Base-by-base conservation (phyloP, 2,113 vertebrate genomes). In the Vombatus ursinus region DNA sequence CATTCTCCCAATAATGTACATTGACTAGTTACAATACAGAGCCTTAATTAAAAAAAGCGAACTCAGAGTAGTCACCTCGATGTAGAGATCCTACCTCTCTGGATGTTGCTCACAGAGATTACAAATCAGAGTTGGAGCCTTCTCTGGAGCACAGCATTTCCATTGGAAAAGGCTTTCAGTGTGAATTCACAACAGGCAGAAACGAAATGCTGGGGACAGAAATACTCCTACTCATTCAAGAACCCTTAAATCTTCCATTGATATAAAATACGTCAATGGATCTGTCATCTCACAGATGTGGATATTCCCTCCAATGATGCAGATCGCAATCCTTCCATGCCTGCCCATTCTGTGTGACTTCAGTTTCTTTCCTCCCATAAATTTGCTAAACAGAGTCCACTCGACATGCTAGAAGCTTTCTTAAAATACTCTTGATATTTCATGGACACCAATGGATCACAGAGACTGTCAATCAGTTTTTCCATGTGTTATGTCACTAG, bases 1-100 rank as follows among this genome's bases (percentile, higher is more conserved):
- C 99, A 99, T 99, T 99, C 99, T 99, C 99, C 99, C 99, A 99
- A 99, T 99, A 99, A 99, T 99, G 99, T 99, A 99, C 99, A 99
- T 99, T 99, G 99, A 99, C 99, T 99, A 99, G 99, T 99, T 99
- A 99, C 99, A 99, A 99, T 99, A 99, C 99, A 98, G 99, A 99
- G 99, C 99, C 99, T 99, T 99, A 99, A 99, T 99, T 99, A 99
- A 99, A 99, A 99, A 99, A 98, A 98, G 98, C 97, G 97, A 98
- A 98, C 98, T 98, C 97, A 89, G 95, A 98, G 98, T 97, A 93
- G 91, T 98, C 98, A 98, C 98, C 98, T 98, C 96, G 0, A 96
- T 8, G 96, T 95, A 95, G 96, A 96, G 97, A 96, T 7, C 37
- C 24, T 90, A 91, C 90, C 0, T 89, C 96, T 91, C n/a, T 22